Percentiles rank a stretch among this genome's conserved stretches.
Conservation (phyloP, 2,888 invertebrate species). For the Agrochola lota region DNA sequence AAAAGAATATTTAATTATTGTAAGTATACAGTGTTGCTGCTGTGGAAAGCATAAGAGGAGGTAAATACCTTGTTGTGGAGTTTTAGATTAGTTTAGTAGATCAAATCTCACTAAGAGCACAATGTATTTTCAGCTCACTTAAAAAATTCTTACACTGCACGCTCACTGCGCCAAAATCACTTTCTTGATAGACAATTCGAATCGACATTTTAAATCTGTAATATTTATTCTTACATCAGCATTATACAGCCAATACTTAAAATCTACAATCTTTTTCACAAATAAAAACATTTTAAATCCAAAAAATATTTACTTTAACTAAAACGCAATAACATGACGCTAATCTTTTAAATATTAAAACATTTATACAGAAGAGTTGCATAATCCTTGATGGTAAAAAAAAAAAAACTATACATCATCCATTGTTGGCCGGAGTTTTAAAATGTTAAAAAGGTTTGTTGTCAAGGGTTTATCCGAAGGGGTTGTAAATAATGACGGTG, state of each 20-base stretch:
- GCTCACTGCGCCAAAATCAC: background rate
- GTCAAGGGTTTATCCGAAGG: conserved; percentile 87
- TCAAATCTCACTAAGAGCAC: background rate
- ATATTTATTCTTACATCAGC: background rate
- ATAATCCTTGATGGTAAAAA: conserved; percentile 81
- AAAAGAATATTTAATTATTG: no score
- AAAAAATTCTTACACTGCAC: background rate
- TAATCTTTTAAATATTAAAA: conserved; percentile 90
- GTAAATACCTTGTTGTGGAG: no score
- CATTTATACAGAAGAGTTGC: conserved; percentile 83
- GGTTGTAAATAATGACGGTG: conserved; percentile 90
- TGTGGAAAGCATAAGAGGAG: background rate
- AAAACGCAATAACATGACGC: conserved; percentile 82
- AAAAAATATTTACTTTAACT: conserved; percentile 81
- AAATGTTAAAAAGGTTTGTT: conserved; percentile 90
- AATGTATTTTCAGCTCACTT: background rate
- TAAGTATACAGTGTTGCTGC: background rate
- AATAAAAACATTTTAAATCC: conserved; percentile 78
- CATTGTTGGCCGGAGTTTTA: conserved; percentile 86
- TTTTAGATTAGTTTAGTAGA: background rate
- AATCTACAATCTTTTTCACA: conserved; percentile 73
- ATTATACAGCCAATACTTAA: conserved; percentile 30
- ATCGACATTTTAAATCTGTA: background rate
- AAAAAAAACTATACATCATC: conserved; percentile 85
- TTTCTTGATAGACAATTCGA: background rate